These are phyloP conservation scores for Iphiclides podalirius DNA, from an alignment of 2,888 invertebrate genomes.

Conservation along the genomic window DNA sequence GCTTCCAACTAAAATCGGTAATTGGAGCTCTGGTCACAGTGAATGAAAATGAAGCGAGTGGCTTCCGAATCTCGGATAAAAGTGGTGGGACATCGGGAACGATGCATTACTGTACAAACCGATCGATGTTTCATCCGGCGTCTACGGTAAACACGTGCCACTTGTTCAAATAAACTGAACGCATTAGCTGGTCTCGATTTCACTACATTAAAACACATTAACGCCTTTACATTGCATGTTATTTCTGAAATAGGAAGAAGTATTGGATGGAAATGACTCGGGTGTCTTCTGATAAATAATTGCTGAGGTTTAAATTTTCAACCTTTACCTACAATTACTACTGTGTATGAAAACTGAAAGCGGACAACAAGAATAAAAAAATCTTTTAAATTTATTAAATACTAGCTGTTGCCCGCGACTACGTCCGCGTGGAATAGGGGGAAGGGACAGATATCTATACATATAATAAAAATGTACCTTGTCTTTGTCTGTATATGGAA, in stretches of 20 bases:
- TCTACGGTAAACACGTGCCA: constrained; percentile 73
- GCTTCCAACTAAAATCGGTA: too few species aligned
- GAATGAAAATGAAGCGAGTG: constrained; percentile 16
- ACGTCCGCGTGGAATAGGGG: too few species aligned
- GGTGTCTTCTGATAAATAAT: constrained; percentile 9
- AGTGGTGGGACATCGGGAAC: constrained; percentile 60
- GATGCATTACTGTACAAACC: constrained; percentile 74
- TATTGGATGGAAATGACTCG: constrained; percentile 21
- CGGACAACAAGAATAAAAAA: too few species aligned
- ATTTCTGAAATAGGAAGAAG: constrained; percentile 55
- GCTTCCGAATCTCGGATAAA: constrained; percentile 37
- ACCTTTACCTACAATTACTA: too few species aligned
- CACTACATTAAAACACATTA: constrained; percentile 78
- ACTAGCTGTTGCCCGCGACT: too few species aligned
- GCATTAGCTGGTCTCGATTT: constrained; percentile 78
- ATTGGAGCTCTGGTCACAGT: constrained; percentile 5
- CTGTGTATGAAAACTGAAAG: background rate
- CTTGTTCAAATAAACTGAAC: constrained; percentile 77
- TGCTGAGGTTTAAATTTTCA: background rate
- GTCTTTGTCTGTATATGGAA: too few species aligned
- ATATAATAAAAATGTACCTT: too few species aligned
- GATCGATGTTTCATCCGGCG: constrained; percentile 77
- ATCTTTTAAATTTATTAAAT: too few species aligned
- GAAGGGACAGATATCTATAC: too few species aligned
- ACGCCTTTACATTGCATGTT: constrained; percentile 67